Percentiles rank a stretch among this genome's conserved stretches.
Conservation (phyloP, 2,113 vertebrate genomes). For the sheep (Ovis aries) region ARS-UI_Ramb_v3.0 NC_056055.1:4942001-4942500, state of each 20-base stretch:
- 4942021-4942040: not conserved
- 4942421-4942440: not conserved
- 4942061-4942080: not conserved
- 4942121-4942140: not conserved
- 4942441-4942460: not conserved
- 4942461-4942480: not conserved
- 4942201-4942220: not conserved
- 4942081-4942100: not conserved
- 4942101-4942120: not conserved
- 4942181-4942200: accelerated
- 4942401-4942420: not conserved
- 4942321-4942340: not conserved
- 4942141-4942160: not conserved
- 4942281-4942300: not conserved
- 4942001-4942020: not conserved
- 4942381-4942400: not conserved
- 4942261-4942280: not conserved
- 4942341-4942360: not conserved
- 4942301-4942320: not conserved
- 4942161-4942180: not conserved
- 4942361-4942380: not conserved
- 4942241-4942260: not conserved
- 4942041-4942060: not conserved
- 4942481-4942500: no score
- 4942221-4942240: not conserved